Base-by-base conservation (phyloP, 2,888 invertebrate species). In the Unio pictorum region DNA sequence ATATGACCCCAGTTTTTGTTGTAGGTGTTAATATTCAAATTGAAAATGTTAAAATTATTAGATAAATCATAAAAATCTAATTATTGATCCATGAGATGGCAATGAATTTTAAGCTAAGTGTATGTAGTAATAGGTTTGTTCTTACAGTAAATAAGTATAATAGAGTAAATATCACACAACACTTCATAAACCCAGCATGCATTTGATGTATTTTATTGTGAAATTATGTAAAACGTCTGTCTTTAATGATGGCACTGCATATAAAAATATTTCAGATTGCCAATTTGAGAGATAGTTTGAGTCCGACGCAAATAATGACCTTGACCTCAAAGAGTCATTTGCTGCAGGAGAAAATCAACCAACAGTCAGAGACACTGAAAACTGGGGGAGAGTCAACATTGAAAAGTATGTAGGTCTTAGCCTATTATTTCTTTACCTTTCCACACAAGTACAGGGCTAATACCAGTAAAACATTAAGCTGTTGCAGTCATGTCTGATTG, bases 311-410 rank as follows among this genome's bases (percentile, higher is more conserved):
- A 75, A 74, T 81, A 61, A 78, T 83, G 62, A 76, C 84, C 8
- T 76, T 88, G 65, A 78, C 71, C 58, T 81, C 84, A 66, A 88
- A 87, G 74, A 87, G 89, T 75, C 74, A 82, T 28, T 75, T 86
- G 45, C 71, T 88, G 54, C 81, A 83, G 54, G 84, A 88, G 69
- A 86, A 83, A 69, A 81, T 86, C 18, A 86, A 85, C n/a, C 79
- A 85, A 57, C 84, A 85, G 62, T 80, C 81, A 55, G 81, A 80
- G 18, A 74, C 75, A 23, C 72, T 89, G 26, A 80, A 81, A 55
- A 74, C 83, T 66, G 88, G 86, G 30, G 88, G 88, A 28, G 68
- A 68, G 6, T 74, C 76, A 6, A 84, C 83, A 30, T 80, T 84
- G 74, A 84, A 81, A 80, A 85, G 88, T 87, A 71, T 66, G 74